These are phyloP conservation scores for Nothocercus nigrocapillus DNA, from an alignment of 2,113 vertebrate genomes.

Conservation along the genomic window DNA sequence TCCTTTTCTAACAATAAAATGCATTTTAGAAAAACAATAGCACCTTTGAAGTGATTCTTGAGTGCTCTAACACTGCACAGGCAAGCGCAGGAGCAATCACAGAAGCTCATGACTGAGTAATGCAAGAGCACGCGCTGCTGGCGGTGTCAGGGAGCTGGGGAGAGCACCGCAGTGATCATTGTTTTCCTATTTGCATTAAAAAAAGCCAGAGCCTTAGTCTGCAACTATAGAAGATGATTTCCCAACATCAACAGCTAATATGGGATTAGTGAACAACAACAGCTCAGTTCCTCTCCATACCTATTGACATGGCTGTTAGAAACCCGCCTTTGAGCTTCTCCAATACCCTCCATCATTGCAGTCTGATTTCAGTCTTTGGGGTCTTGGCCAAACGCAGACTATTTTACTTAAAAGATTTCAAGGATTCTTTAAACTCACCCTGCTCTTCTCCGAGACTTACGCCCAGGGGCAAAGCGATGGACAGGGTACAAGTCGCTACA, in stretches of 20 bases:
- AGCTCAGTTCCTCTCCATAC: not conserved
- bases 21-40: not conserved
- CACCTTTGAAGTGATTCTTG: slow-evolving; percentile 14
- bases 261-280: not conserved
- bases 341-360: not conserved
- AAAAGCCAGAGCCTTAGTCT: not conserved
- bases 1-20: not conserved
- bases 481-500: not conserved
- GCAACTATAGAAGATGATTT: not conserved
- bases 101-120: slow-evolving; percentile 23
- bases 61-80: not conserved
- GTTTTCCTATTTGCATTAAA: not conserved
- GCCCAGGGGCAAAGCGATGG: too few relatives aligned
- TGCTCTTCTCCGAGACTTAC: not conserved
- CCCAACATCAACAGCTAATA: not conserved
- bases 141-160: not conserved
- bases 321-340: not conserved
- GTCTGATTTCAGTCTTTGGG: not conserved
- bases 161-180: not conserved
- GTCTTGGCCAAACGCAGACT: not conserved
- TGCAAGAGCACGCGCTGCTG: not conserved
- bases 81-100: slow-evolving; percentile 27
- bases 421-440: not conserved
- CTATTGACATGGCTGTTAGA: not conserved
- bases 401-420: not conserved